Conservation (phyloP, 1,140 invertebrate species). For the Drosophila cardini region DNA sequence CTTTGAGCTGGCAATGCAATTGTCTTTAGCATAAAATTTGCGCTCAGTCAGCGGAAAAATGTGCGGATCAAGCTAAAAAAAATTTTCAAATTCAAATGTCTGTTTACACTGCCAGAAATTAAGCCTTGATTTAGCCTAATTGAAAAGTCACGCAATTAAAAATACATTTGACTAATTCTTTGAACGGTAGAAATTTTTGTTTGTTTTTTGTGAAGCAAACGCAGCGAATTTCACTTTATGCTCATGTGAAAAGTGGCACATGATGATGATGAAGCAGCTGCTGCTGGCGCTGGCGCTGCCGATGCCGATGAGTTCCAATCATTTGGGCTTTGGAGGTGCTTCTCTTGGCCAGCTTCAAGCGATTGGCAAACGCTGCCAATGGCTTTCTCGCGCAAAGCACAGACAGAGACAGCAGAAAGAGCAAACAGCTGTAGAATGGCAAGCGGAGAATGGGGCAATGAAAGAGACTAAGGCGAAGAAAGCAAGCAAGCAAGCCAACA, state of each 20-base stretch:
- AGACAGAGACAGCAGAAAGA: conserved; percentile 13
- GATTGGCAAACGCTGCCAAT: conserved; percentile 70
- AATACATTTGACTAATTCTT: conserved; percentile 27
- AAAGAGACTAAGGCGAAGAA: conserved; percentile 37
- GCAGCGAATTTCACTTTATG: conserved; percentile 75
- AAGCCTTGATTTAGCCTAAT: conserved; percentile 29
- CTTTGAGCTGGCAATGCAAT: conserved; percentile 25
- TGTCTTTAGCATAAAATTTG: conserved; percentile 17
- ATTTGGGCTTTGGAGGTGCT: conserved; percentile 59
- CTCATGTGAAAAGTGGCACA: conserved; percentile 78
- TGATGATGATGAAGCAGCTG: conserved; percentile 69
- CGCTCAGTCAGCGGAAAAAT: conserved; percentile 27
- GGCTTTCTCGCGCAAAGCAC: conserved; percentile 62
- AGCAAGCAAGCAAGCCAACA: conserved; percentile 31
- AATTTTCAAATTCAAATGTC: conserved; percentile 8
- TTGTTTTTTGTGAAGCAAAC: conserved; percentile 5
- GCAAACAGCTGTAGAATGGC: conserved; percentile 34
- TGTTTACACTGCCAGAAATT: conserved; percentile 6
- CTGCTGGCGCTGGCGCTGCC: too few relatives aligned
- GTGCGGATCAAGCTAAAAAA: conserved; percentile 1
- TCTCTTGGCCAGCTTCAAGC: conserved; percentile 44
- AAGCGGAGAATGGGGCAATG: conserved; percentile 4
- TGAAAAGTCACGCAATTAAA: conserved; percentile 43
- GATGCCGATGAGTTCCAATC: conserved; percentile 69
- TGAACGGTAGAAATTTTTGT: conserved; percentile 1